Base-by-base conservation (phyloP, 1,140 invertebrate genomes). In the Anthonomus grandis region DNA sequence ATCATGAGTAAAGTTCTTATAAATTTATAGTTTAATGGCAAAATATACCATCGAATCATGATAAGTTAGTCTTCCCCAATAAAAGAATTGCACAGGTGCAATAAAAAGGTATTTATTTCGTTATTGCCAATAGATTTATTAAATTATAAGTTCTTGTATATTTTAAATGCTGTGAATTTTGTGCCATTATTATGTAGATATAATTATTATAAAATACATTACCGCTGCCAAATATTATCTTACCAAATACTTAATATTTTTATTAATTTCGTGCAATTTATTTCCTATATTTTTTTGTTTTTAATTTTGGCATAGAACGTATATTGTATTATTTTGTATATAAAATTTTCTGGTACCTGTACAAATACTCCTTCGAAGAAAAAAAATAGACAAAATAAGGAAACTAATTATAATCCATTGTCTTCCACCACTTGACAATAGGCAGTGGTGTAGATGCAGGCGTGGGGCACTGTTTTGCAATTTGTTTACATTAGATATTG, bases 331-430 rank as follows among this genome's bases (percentile, higher is more conserved):
- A 52, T 50, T 54, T 34, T 67, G 62, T 68, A 68, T 53, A 69
- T 68, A 67, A 63, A n/a, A 48, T 69, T 69, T 66, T 71, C 68
- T 65, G 70, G 70, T 70, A 71, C 70, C 70, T 71, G 70, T 71
- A 62, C 53, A 62, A 64, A 51, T 66, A 71, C 67, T 70, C 68
- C 69, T 62, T 63, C 38, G 57, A n/a, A n/a, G n/a, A n/a, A n/a
- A n/a, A n/a, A n/a, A n/a, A n/a, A 59, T 66, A 69, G 64, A 60
- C 63, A 64, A n/a, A n/a, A 13, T 31, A 42, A 65, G 70, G 69
- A 71, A 63, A 24, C 24, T 36, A 41, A 38, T 18, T 17, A 37
- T 60, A 69, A 70, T 71, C 70, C 67, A 67, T 57, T 55, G 68
- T 71, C 68, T 71, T 71, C 70, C 68, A 63, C 65, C 64, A 67